These are phyloP conservation scores for Merops nubicus DNA, from an alignment of 2,113 vertebrate species.

Conservation along the genomic window DNA sequence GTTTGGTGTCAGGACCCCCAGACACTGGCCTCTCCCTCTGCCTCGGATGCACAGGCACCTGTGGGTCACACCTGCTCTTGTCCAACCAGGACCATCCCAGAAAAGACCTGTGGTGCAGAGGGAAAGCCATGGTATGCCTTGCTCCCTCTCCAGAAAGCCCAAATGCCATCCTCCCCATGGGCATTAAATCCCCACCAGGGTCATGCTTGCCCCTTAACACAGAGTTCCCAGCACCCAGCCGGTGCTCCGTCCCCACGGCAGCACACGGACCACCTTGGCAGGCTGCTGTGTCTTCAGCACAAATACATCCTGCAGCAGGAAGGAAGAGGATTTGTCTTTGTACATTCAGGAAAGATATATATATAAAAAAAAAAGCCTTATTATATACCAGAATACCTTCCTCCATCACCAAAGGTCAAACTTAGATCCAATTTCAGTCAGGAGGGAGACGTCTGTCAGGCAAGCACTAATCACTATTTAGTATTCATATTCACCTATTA, in stretches of 20 bases:
- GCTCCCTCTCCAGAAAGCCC: neutral
- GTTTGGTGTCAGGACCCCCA: neutral
- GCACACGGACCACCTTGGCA: neutral
- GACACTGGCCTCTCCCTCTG: neutral
- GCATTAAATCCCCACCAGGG: neutral
- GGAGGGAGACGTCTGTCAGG: constrained; percentile 74
- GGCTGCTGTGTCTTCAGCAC: neutral
- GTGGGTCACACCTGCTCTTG: neutral
- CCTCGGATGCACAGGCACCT: accelerated
- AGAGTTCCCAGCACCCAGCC: neutral
- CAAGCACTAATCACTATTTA: constrained; percentile 77
- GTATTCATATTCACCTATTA: constrained; percentile 78
- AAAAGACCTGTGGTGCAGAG: neutral
- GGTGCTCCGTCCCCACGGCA: neutral
- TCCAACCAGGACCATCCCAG: neutral
- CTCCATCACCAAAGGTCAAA: constrained; percentile 69
- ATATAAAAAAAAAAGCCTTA: neutral
- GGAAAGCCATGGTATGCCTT: neutral
- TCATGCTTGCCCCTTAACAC: accelerated
- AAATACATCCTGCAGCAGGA: neutral
- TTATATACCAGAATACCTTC: constrained; percentile 59
- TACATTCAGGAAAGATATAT: neutral
- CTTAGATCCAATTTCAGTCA: constrained; percentile 72
- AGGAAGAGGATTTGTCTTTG: constrained; percentile 8
- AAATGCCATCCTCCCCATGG: neutral